Evolutionary conservation across 1,140 invertebrate species (phyloP).

Genomic region (silkworm (Bombyx mori)): DNA sequence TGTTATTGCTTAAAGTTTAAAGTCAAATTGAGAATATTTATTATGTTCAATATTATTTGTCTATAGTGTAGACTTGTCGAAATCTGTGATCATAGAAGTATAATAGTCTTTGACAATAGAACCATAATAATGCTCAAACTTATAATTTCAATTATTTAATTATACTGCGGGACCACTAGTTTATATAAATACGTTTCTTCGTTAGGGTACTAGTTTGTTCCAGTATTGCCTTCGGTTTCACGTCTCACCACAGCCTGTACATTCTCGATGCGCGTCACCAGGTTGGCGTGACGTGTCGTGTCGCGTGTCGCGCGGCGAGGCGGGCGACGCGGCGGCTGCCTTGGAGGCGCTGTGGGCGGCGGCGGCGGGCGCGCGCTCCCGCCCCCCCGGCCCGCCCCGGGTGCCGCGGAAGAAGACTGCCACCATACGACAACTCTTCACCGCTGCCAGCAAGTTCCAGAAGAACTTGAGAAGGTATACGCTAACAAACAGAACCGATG

Average conservation of each 20-base stretch:
- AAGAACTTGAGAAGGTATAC: slow-evolving; percentile 87
- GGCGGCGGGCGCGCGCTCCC: slow-evolving; percentile 30
- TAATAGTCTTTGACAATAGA: no score
- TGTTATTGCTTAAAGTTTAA: no score
- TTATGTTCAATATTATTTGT: no score
- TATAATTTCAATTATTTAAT: no score
- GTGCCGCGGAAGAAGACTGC: slow-evolving; percentile 83
- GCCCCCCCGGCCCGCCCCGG: slow-evolving; percentile 54
- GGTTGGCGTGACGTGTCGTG: slow-evolving; percentile 87
- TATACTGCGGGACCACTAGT: no score
- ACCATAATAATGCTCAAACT: no score
- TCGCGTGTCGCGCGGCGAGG: slow-evolving; percentile 58
- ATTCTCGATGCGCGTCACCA: slow-evolving; percentile 28
- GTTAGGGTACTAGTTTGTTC: no score
- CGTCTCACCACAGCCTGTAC: not conserved
- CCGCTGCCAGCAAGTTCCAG: slow-evolving; percentile 94
- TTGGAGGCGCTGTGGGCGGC: slow-evolving; percentile 37
- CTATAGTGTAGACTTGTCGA: no score
- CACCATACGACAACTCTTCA: slow-evolving; percentile 94
- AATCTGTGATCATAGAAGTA: no score
- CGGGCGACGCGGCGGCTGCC: slow-evolving; percentile 33
- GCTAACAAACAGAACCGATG: no score
- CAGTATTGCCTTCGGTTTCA: not conserved
- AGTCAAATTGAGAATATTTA: no score
- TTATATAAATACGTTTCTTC: no score